Conservation (phyloP, 92 coral and sea anemone species). For the Parazoanthus atlanticus region DNA sequence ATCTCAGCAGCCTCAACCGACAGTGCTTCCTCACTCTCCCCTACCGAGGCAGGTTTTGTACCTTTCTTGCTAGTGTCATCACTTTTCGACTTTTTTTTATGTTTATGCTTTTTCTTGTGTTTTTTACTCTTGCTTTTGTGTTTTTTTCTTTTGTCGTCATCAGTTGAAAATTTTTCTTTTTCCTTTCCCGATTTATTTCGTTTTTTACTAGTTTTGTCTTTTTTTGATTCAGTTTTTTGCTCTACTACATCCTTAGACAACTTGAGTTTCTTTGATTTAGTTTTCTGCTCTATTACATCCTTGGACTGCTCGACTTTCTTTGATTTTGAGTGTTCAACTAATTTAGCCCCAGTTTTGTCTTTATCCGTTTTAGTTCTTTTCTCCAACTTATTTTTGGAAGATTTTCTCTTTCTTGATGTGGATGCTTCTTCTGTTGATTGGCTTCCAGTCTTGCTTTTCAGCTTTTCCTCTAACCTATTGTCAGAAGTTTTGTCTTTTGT, state of each 20-base stretch:
- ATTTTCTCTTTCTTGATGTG: background rate
- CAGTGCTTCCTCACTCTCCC: background rate
- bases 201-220: constrained; percentile 20
- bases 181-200: constrained; percentile 19
- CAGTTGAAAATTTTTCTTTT: constrained; percentile 43
- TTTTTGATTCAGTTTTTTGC: background rate
- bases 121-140: constrained; percentile 30
- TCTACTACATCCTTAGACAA: background rate
- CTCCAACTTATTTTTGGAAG: constrained; percentile 9
- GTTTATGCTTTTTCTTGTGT: constrained; percentile 36
- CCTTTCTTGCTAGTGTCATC: constrained; percentile 19
- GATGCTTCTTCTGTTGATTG: background rate
- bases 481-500: constrained; percentile 36
- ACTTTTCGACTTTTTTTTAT: constrained; percentile 30
- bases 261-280: constrained; percentile 37
- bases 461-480: background rate
- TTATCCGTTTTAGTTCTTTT: constrained; percentile 5
- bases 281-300: background rate
- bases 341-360: constrained; percentile 2
- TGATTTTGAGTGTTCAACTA: constrained; percentile 20
- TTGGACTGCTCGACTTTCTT: constrained; percentile 34
- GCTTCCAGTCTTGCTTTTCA: background rate
- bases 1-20: constrained; percentile 21
- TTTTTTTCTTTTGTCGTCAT: constrained; percentile 35
- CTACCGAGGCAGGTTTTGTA: background rate